Conservation (phyloP, 2,888 invertebrate genomes). For the Spilarctia lutea region DNA sequence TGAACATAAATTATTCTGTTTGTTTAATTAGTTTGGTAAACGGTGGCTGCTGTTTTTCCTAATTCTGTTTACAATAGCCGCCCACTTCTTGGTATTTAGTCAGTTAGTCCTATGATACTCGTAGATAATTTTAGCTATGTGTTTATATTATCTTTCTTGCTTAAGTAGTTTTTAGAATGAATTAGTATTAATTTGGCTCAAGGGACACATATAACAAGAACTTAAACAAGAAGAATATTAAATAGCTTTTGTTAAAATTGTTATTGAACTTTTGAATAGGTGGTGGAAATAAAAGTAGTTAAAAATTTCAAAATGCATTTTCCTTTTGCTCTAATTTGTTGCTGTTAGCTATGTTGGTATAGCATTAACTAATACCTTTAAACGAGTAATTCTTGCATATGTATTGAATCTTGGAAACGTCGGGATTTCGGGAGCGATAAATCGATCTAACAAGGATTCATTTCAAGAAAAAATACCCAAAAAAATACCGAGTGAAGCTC, state of each 20-base stretch:
- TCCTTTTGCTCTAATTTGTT: too few relatives aligned
- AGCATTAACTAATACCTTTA: too few relatives aligned
- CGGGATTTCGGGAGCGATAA: too few relatives aligned
- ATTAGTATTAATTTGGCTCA: neutral
- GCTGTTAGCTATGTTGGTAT: too few relatives aligned
- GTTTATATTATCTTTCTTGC: neutral
- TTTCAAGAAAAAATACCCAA: too few relatives aligned
- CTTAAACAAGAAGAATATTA: neutral
- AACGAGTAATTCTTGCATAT: too few relatives aligned
- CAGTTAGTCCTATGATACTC: constrained; percentile 1
- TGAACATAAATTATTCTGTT: constrained; percentile 12
- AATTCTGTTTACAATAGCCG: neutral
- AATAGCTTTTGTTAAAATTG: neutral
- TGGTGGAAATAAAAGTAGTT: neutral
- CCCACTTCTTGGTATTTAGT: constrained; percentile 1
- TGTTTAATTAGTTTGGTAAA: constrained; percentile 15
- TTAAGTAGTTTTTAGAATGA: neutral
- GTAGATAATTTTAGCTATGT: neutral
- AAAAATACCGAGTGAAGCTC: too few relatives aligned
- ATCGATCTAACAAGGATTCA: too few relatives aligned
- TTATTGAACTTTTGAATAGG: neutral
- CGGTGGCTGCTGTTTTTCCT: neutral
- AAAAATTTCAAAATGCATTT: too few relatives aligned
- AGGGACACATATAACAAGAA: neutral
- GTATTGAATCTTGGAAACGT: too few relatives aligned